Evolutionary conservation across 2,888 invertebrate genomes (phyloP), one percentile per base, ranked within the genome.

Genomic region (Galerucella nymphaeae): DNA sequence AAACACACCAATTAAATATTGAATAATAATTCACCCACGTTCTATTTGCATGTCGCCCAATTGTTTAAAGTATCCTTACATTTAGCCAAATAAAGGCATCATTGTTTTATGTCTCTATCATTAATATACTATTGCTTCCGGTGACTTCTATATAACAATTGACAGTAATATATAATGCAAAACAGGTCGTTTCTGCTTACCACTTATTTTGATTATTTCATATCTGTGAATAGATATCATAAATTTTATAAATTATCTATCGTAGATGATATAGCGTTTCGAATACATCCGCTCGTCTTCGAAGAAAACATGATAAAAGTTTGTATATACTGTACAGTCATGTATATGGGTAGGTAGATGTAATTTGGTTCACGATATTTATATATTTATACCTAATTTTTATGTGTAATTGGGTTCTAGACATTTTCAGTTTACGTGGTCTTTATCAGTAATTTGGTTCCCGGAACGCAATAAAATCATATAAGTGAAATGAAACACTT

Each of bases 141-240:
- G 73, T 67, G 57, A 53, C 50, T 73, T 70, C 66, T 67, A 70
- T 30, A 73, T 59, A 73, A 73, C 73, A 70, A 72, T 70, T 70
- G 67, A 70, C 71, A 62, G 62, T 73, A 70, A 73, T 73, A 66
- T 64, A 67, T 73, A 70, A 73, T 73, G 69, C 66, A 70, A 67
- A 70, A 62, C 73, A 70, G 73, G 73, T 70, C 20, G 55, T 61
- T 70, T 63, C 20, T 65, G 58, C 66, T 67, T 67, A 59, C 59
- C 58, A 67, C 66, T 67, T 67, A 67, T 57, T 67, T 67, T 67
- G 58, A 67, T 67, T 67, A 67, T 58, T 67, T 67, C 66, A 67
- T 67, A 67, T 58, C 45, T 58, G 45, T 13, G 48, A 67, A 38
- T 58, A 67, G 58, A 67, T 67, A 67, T 67, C 58, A 66, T 59